A percentile compares a stretch with the other conserved stretches of the same genome.
These are phyloP conservation scores for Crax fasciolata DNA, from an alignment of 2,797 vertebrate species.

Conservation along the genomic window DNA sequence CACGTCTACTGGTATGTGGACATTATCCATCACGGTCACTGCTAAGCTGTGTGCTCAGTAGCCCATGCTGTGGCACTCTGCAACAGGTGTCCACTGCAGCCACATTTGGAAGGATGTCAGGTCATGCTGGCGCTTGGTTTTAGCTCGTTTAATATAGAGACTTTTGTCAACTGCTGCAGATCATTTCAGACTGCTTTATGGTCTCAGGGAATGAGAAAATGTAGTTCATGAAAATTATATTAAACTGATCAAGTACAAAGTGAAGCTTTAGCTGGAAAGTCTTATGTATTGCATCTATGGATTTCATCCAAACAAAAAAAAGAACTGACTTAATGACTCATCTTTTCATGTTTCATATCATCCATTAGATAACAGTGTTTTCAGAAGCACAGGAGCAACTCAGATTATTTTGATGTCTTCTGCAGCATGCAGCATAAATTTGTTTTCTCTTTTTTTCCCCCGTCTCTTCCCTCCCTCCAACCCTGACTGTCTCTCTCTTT, in stretches of 20 bases:
- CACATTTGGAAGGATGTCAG: not conserved
- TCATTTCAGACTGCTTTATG: not conserved
- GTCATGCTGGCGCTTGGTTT: constrained; percentile 7
- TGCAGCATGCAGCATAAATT: not conserved
- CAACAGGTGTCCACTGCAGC: not conserved
- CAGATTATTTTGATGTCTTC: constrained; percentile 55
- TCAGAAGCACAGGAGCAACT: constrained; percentile 22
- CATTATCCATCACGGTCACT: not conserved
- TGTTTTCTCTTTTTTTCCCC: not conserved
- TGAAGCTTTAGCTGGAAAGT: not conserved
- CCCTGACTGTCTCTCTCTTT: constrained; percentile 27
- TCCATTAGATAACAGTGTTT: constrained; percentile 36
- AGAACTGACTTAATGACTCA: constrained; percentile 32
- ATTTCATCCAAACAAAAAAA: constrained; percentile 19
- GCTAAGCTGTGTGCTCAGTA: accelerated
- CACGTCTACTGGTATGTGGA: accelerated
- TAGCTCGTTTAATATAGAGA: not conserved
- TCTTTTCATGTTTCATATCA: constrained; percentile 25
- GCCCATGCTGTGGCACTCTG: accelerated
- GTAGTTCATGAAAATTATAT: constrained; percentile 38
- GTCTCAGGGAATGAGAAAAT: constrained; percentile 7
- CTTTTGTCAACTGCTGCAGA: not conserved
- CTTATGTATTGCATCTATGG: not conserved
- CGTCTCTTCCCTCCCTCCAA: not conserved
- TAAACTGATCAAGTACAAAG: constrained; percentile 1